Evolutionary conservation across 2,113 vertebrate genomes (phyloP), one percentile per base, ranked within the genome.

Genomic region (Lanius collurio): DNA sequence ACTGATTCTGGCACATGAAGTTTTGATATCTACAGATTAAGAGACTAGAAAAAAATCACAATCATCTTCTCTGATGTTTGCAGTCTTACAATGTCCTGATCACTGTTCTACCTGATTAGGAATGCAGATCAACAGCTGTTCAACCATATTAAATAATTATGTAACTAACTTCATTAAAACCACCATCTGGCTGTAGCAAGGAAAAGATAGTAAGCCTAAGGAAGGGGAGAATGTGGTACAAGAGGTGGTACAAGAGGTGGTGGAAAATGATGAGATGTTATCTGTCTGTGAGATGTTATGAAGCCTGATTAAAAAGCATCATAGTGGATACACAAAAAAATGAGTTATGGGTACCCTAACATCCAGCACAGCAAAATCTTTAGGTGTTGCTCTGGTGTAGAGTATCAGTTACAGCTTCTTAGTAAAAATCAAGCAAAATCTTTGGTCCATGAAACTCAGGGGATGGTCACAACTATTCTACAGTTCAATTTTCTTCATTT

Each of bases 321-420:
- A 64, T 28, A 49, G 12, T 28, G 16, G 31, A 47, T 20, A 57
- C 5, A 39, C 10, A n/a, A n/a, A 18, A 21, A 60, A 73, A 21
- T 13, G 33, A 39, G 15, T 22, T 65, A 80, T 0, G 0, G 8
- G 12, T 8, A 65, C 7, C 4, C 8, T 42, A 46, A 52, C 2
- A 28, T 31, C 37, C 55, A 87, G 21, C 37, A 91, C 27, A 41
- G 31, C 8, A 56, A 77, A 87, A 57, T 49, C n/a, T 84, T 30
- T 9, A 78, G 23, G 9, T n/a, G 31, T 22, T 41, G 18, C 30
- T 37, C 41, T n/a, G 33, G 13, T 57, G 28, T 15, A 39, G 9
- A 33, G 1, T 35, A 77, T 19, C 13, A 80, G 41, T 16, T 87
- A 20, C 26, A 62, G 31, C 26, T 78, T 83, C 20, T n/a, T 8